Conservation (phyloP, 2,113 vertebrate species). For the Gnathonemus echidnorhynchus region DNA sequence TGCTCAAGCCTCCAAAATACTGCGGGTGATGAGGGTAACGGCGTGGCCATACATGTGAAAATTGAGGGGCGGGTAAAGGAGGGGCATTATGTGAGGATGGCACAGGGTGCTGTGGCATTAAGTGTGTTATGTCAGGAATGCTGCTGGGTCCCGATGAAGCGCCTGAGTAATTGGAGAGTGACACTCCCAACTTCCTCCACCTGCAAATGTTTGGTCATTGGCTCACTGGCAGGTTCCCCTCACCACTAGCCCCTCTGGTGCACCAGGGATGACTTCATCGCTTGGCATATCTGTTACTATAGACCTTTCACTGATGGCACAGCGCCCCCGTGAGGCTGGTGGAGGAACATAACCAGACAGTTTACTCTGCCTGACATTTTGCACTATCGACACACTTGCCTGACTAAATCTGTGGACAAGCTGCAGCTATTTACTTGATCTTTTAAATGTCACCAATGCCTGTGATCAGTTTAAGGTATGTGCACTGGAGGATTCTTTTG, state of each 20-base stretch:
- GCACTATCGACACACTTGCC: neutral
- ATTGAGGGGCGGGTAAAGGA: neutral
- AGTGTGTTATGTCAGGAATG: conserved; percentile 20
- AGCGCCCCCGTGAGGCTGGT: neutral
- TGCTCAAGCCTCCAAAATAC: neutral
- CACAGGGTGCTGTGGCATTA: conserved; percentile 17
- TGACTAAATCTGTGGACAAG: neutral
- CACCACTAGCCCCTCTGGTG: neutral
- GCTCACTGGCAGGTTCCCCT: neutral
- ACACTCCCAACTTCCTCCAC: neutral
- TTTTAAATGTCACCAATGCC: neutral
- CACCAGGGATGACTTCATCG: neutral
- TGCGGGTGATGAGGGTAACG: neutral
- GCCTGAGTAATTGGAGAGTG: conserved; percentile 27
- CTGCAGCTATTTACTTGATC: neutral
- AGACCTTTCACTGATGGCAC: neutral
- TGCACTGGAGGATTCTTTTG: neutral
- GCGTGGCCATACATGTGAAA: neutral
- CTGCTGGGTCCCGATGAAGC: conserved; percentile 25
- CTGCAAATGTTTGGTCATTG: neutral
- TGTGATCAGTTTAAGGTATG: neutral
- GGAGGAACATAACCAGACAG: neutral
- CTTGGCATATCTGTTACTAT: neutral
- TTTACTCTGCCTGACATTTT: neutral
- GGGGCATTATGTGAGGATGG: conserved; percentile 13